Base-by-base conservation (phyloP, 2,888 invertebrate genomes). In the Phengaris alcon region DNA sequence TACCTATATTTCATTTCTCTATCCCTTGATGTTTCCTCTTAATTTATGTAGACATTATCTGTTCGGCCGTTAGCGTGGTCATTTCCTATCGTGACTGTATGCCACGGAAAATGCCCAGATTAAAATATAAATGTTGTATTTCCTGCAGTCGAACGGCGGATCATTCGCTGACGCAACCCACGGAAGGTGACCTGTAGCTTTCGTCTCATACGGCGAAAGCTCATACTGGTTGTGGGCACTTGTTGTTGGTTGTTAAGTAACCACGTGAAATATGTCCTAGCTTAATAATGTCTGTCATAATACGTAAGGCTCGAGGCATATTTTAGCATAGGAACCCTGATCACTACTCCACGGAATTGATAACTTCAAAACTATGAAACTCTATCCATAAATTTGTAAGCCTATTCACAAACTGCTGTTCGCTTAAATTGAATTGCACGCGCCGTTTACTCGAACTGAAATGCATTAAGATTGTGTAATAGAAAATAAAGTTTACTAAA, bases 111-210 rank as follows among this genome's bases (percentile, higher is more conserved):
- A 22, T 22, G 22, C 5, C 22, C 10, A 59, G 64, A 64, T 64
- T 64, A 64, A 64, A 64, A 64, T 64, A 64, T 48, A 69, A 68
- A 69, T 69, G 46, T 69, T 59, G n/a, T 59, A 15, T 59, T 69
- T 69, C 69, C 69, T 69, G 69, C 8, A 8, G 12, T 59, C 59
- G 48, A 69, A 9, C 48, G 3, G 44, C 68, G 13, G 10, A 44
- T 46, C 44, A 13, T 9, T 13, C 8, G 44, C 48, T 48, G 69
- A 69, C 48, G 69, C 15, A 69, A 69, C 48, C 35, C 12, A 35
- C 64, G 64, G 69, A 69, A 69, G 48, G 8, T 69, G 69, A 48
- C n/a, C 69, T n/a, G 69, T 15, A 69, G 64, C 69, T 69, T 48
- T 69, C 69, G 48, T 59, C 59, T 15, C 22, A 15, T 69, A 15